These are phyloP conservation scores for Trachelus iudaicus DNA, from an alignment of 2,888 invertebrate genomes.

Conservation along the genomic window DNA sequence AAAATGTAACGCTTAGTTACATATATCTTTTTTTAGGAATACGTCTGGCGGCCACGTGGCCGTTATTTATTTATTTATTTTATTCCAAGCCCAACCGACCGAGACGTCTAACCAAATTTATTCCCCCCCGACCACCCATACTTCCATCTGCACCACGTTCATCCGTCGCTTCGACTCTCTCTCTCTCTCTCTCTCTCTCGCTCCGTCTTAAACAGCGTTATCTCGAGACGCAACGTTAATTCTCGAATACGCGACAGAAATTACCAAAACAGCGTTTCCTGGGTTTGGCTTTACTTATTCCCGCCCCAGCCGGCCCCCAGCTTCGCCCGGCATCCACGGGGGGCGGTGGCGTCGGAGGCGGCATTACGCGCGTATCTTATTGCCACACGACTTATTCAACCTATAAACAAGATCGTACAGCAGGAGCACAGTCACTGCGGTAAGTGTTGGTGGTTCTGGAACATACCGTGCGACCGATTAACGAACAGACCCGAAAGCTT, in stretches of 20 bases:
- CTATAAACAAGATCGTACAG: too few relatives aligned
- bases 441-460: too few relatives aligned
- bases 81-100: conserved; percentile 22
- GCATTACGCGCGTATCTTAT: too few relatives aligned
- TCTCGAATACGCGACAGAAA: background rate
- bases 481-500: too few relatives aligned
- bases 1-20: background rate
- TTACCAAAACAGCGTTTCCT: background rate
- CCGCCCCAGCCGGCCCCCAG: too few relatives aligned
- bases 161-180: background rate
- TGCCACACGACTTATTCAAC: too few relatives aligned
- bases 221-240: background rate
- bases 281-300: too few relatives aligned
- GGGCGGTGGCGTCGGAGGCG: too few relatives aligned
- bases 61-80: conserved; percentile 9
- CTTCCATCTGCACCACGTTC: background rate
- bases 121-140: too few relatives aligned
- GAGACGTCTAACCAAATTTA: background rate
- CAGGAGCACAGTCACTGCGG: too few relatives aligned
- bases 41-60: conserved; percentile 4
- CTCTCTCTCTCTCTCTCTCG: background rate
- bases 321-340: too few relatives aligned
- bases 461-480: too few relatives aligned
- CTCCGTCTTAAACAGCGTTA: background rate
- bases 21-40: background rate